Base-by-base conservation (phyloP, 2,113 vertebrate species). In the Antidorcas marsupialis region DNA sequence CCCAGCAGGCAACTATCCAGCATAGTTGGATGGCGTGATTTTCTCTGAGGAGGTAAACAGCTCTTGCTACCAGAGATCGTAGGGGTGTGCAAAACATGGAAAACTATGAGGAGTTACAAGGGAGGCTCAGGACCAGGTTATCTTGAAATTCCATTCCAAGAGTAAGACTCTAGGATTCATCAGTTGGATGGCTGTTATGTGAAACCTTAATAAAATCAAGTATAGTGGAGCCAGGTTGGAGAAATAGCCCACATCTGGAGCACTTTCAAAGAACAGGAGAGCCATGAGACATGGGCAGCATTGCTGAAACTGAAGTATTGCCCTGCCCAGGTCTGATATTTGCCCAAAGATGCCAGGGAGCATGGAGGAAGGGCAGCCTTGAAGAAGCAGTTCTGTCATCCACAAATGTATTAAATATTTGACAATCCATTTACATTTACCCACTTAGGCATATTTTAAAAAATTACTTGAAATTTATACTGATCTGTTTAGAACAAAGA, bases 401-500 rank as follows among this genome's bases (percentile, higher is more conserved):
- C 19, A 87, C 47, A 59, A 67, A 30, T 55, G 39, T 47, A 78
- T 60, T 62, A 89, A 64, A 79, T 28, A 12, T 94, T 87, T 98
- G 91, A 88, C 62, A 94, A 74, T 62, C 52, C 84, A 47, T 30
- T 81, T 81, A 53, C 33, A 45, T 85, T 91, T 78, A 92, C 39
- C 53, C 12, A 64, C 11, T 85, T 78, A 89, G 33, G 39, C 14
- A 64, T 93, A 79, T 36, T 95, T 96, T 60, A 5, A 5, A 5
- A 90, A 96, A 12, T 76, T 60, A 88, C 39, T 89, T 98, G 10
- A 64, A 95, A 96, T 87, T 39, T 92, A 79, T 87, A 62, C 15
- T 57, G 25, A 91, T 47, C 74, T 88, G 27, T 90, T 96, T 97
- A 52, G 27, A 87, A 95, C 93, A 94, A 88, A 43, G 43, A 94